Percentiles rank a stretch among this genome's conserved stretches.
Conservation (phyloP, 2,113 vertebrate genomes). For the Amazona guildingii region DNA sequence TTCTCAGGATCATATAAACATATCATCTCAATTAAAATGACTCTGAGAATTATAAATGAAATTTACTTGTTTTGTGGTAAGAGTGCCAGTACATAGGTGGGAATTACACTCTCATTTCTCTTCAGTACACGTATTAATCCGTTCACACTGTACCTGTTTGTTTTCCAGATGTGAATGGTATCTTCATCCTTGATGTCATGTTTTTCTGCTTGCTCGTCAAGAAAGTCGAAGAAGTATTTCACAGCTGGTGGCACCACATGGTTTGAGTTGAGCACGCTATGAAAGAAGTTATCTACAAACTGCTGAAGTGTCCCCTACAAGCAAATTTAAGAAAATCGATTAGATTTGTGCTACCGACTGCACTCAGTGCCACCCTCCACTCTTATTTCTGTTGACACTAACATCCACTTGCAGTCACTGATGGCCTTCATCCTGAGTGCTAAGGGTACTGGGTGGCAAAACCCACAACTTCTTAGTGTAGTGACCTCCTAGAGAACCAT, state of each 20-base stretch:
- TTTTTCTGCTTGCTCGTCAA: constrained; percentile 95
- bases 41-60: background rate
- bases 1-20: background rate
- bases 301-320: constrained; percentile 95
- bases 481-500: background rate
- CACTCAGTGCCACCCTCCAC: background rate
- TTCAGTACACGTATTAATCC: background rate
- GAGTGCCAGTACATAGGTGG: background rate
- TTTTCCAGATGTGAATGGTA: constrained; percentile 99
- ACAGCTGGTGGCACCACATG: constrained; percentile 91
- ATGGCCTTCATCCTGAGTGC: background rate
- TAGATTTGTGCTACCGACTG: background rate
- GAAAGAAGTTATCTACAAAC: constrained; percentile 98
- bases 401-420: background rate
- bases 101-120: background rate
- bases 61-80: background rate
- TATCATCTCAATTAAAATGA: background rate
- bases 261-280: constrained; percentile 90
- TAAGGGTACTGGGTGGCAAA: background rate
- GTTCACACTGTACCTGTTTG: constrained; percentile 83
- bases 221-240: constrained; percentile 98
- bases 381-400: background rate
- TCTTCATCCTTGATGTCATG: constrained; percentile 95
- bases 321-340: background rate
- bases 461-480: background rate